Base-by-base conservation (phyloP, 2,888 invertebrate genomes). In the Hoplodrina ambigua region DNA sequence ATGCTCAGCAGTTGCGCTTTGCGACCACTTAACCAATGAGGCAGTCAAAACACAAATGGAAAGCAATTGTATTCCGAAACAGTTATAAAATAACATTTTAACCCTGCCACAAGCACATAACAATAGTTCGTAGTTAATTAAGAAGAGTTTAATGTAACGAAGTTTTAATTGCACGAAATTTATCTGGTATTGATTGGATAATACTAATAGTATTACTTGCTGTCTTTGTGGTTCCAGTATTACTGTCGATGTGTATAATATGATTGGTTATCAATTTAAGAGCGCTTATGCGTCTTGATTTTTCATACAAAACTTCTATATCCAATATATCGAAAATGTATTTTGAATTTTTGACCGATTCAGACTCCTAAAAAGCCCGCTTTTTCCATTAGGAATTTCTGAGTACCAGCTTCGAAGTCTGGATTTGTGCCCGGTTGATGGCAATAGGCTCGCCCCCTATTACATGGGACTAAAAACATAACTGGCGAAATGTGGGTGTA, bases 141-240 rank as follows among this genome's bases (percentile, higher is more conserved):
- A 25, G n/a, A 71, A 71, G 49, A 62, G 55, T 69, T 77, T 68
- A 59, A 66, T 66, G 72, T 72, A 75, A 82, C 69, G 56, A 72
- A 64, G 64, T 67, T 71, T 69, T 78, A 83, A 83, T 81, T 61
- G 70, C 67, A 69, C 37, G 46, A 19, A 62, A 71, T 78, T 69
- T 41, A 41, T 49, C 53, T 17, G 57, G 57, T 67, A 79, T 80
- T 49, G 60, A 53, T 55, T 52, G 56, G 5, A 49, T 61, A n/a
- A n/a, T 19, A 7, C 72, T 6, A 53, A 10, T 50, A 49, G 46
- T 30, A 11, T 25, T 50, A 0, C 13, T n/a, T 50, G 30, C 25
- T 30, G 17, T 56, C 17, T 52, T 52, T 69, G 37, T 69, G 71
- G 50, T 69, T 17, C 17, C 1, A 6, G 37, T 7, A n/a, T 30